Evolutionary conservation across 2,113 vertebrate species (phyloP).

Genomic region (Agapornis roseicollis): DNA sequence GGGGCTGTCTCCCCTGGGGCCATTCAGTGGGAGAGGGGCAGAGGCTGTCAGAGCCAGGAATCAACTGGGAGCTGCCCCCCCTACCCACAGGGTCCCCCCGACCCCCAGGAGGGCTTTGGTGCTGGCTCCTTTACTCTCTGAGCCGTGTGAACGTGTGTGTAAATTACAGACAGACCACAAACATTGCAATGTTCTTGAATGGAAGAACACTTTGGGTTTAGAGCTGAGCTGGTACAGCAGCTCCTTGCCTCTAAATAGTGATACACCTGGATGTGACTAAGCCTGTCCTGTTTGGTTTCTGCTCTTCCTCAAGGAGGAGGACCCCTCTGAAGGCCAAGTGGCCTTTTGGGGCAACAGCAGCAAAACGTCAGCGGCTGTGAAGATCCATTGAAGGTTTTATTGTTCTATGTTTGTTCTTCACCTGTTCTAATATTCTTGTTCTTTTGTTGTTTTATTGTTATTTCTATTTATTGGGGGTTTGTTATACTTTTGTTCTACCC

Average conservation of each 20-base stretch:
- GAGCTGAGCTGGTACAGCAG: slow-evolving; percentile 78
- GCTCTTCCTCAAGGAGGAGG: not conserved
- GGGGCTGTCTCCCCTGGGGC: not conserved
- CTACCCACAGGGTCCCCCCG: no score
- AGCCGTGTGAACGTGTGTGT: slow-evolving; percentile 79
- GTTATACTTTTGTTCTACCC: no score
- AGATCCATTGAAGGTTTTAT: no score
- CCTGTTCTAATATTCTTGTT: no score
- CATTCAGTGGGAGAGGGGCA: not conserved
- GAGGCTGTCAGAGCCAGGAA: not conserved
- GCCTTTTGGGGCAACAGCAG: no score
- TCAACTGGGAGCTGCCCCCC: not conserved
- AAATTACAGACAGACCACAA: no score
- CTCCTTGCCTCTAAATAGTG: slow-evolving; percentile 49
- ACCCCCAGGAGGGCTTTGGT: slow-evolving; percentile 31
- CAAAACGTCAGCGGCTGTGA: no score
- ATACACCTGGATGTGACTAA: slow-evolving; percentile 27
- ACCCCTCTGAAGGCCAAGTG: not conserved
- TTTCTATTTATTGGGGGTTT: no score
- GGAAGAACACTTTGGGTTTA: slow-evolving; percentile 83
- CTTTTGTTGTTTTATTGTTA: no score
- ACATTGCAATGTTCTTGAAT: slow-evolving; percentile 77
- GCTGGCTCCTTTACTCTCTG: slow-evolving; percentile 52
- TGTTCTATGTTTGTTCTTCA: no score
- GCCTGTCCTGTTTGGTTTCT: not conserved